Evolutionary conservation across 2,113 vertebrate species (phyloP).

Genomic region (Pituophis catenifer): DNA sequence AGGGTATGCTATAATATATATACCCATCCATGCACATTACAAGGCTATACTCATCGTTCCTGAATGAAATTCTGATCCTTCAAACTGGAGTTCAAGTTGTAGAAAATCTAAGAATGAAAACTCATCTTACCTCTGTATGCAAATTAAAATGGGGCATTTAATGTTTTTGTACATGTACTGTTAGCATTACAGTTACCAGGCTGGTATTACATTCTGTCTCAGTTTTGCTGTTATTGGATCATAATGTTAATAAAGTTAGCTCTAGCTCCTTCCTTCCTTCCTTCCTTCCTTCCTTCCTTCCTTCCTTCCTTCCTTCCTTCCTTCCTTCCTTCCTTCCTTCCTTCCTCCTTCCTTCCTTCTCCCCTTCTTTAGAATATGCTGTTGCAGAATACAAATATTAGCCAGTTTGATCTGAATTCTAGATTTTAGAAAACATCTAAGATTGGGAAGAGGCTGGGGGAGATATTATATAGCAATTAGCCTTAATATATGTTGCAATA

Average conservation of each 20-base stretch:
- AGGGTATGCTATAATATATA: not conserved
- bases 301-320: not conserved
- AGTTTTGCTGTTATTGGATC: not conserved
- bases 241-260: not conserved
- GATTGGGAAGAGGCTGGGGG: not conserved
- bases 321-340: not conserved
- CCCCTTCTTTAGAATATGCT: not conserved
- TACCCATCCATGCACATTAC: not conserved
- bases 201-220: not conserved
- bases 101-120: not conserved
- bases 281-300: not conserved
- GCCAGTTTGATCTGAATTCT: not conserved
- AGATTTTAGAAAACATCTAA: not conserved
- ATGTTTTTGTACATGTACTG: not conserved
- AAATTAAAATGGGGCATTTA: not conserved
- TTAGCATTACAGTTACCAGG: not conserved
- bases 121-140: not conserved
- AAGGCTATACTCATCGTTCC: not conserved
- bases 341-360: not conserved
- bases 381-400: constrained; percentile 14
- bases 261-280: not conserved
- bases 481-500: not conserved
- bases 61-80: not conserved
- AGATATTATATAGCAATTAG: not conserved
- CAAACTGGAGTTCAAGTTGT: not conserved